Evolutionary conservation across 53 echinoderm and acorn worm genomes (phyloP).

Genomic region (Hippasteria phrygiana): DNA sequence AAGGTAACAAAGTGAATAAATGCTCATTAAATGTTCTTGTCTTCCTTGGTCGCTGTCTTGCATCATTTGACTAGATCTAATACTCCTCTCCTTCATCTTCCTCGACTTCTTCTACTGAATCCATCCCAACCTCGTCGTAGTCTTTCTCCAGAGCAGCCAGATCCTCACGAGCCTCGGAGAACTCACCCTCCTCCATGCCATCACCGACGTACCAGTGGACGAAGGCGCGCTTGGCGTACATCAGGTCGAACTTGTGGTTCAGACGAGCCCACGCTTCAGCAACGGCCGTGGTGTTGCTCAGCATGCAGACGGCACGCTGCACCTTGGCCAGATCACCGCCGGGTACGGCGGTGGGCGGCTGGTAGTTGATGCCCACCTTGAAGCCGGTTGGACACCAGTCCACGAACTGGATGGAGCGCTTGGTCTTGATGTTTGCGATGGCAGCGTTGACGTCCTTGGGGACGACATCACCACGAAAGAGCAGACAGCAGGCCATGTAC

Average conservation of each 20-base stretch:
- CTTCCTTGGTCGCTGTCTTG: neutral
- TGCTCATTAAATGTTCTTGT: too few relatives aligned
- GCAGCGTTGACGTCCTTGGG: conserved; percentile 95
- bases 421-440: conserved; percentile 94
- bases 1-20: too few relatives aligned
- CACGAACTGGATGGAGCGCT: conserved; percentile 95
- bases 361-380: conserved; percentile 96
- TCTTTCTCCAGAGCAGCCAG: conserved; percentile 95
- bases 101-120: conserved; percentile 75
- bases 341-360: conserved; percentile 88
- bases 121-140: conserved; percentile 93
- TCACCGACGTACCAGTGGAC: conserved; percentile 98
- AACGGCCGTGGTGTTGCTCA: conserved; percentile 98
- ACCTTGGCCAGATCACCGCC: conserved; percentile 92
- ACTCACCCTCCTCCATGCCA: conserved; percentile 97
- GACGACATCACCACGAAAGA: conserved; percentile 94
- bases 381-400: conserved; percentile 99
- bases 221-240: conserved; percentile 99
- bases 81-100: conserved; percentile 79
- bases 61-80: conserved; percentile 42
- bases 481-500: conserved; percentile 96
- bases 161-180: conserved; percentile 96
- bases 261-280: conserved; percentile 96
- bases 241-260: conserved; percentile 97
- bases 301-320: conserved; percentile 95